Evolutionary conservation across 1,140 invertebrate genomes (phyloP).

Genomic region (Adelges cooleyi): DNA sequence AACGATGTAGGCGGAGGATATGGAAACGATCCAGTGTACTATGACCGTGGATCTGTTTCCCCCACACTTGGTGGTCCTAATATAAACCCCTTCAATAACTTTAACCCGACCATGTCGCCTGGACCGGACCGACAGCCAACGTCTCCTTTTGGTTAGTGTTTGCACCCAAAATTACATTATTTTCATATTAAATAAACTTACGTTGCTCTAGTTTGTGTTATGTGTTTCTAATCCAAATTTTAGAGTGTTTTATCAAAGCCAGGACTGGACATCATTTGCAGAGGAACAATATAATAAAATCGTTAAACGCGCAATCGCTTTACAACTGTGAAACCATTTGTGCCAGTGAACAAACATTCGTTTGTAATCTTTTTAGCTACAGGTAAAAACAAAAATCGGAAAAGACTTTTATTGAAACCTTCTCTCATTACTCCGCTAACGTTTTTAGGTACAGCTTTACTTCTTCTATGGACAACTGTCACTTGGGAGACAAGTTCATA

Average conservation of each 20-base stretch:
- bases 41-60: not conserved
- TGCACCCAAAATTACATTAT: no score
- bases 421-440: not conserved
- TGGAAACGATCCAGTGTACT: not conserved
- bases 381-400: constrained; percentile 40
- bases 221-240: no score
- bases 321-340: constrained; percentile 63
- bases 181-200: no score
- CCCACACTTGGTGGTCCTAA: not conserved
- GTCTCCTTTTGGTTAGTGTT: not conserved
- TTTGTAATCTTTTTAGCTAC: constrained; percentile 62
- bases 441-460: constrained; percentile 39
- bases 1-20: not conserved
- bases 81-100: not conserved
- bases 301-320: constrained; percentile 50
- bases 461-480: constrained; percentile 54
- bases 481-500: constrained; percentile 54
- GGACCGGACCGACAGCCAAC: not conserved
- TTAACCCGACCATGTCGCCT: not conserved
- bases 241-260: constrained; percentile 61
- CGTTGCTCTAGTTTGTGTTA: no score
- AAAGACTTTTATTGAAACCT: not conserved
- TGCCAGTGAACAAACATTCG: constrained; percentile 53
- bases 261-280: constrained; percentile 59
- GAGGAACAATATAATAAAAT: constrained; percentile 50